phyloP scores from a whole-genome alignment of 2,888 invertebrate species.

The Schrankia costaestrigalis region DNA sequence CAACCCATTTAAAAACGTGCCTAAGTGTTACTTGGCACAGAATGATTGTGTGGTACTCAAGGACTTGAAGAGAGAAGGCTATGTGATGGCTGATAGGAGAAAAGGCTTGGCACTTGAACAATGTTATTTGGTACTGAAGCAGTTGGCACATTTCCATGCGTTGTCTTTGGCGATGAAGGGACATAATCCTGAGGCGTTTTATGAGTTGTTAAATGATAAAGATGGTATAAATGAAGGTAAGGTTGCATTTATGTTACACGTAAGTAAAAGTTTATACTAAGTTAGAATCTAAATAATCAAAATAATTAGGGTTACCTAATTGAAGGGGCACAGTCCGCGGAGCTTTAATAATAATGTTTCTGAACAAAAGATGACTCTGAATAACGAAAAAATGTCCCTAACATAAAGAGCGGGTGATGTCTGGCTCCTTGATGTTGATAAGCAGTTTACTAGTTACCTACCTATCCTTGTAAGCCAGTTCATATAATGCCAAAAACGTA shows the following conservation, averaged over 20 bases:
- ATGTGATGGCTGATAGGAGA: conserved; percentile 83
- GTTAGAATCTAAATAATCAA: too few species aligned
- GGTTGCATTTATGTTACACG: conserved; percentile 1
- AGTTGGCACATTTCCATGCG: conserved; percentile 84
- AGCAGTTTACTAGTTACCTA: background rate
- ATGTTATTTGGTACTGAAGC: conserved; percentile 79
- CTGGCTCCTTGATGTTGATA: background rate
- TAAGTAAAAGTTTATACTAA: too few species aligned
- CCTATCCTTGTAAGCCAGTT: background rate
- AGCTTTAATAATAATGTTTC: too few species aligned
- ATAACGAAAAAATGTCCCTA: too few species aligned
- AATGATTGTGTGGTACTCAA: conserved; percentile 81
- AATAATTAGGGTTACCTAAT: too few species aligned
- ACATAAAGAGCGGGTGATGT: background rate
- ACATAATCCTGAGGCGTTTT: conserved; percentile 78
- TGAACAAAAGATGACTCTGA: too few species aligned
- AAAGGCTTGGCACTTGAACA: conserved; percentile 82
- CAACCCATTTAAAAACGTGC: conserved; percentile 77
- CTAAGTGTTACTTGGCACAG: conserved; percentile 81
- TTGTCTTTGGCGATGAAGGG: conserved; percentile 83
- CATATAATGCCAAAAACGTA: background rate
- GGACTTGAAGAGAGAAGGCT: conserved; percentile 82
- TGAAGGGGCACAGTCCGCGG: too few species aligned
- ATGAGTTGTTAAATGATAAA: conserved; percentile 67
- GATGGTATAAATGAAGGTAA: conserved; percentile 74